These are phyloP conservation scores for Oxyruncus cristatus DNA, from an alignment of 2,113 vertebrate species.

Conservation along the genomic window DNA sequence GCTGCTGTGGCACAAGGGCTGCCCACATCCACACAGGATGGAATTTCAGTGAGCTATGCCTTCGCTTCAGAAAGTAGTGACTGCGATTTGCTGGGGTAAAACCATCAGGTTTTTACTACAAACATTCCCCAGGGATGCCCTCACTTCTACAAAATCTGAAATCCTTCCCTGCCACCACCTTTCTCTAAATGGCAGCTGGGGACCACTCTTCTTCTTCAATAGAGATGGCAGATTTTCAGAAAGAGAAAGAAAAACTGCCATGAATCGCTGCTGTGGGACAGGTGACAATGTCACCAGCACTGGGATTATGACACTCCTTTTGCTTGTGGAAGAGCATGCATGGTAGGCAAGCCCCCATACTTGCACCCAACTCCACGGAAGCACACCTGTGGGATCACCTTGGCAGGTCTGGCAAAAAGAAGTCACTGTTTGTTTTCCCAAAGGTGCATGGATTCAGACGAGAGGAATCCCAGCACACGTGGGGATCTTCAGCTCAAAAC, in stretches of 20 bases:
- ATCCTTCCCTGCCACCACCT: not conserved
- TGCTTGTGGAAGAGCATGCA: accelerated
- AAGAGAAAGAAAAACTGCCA: not conserved
- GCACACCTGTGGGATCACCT: not conserved
- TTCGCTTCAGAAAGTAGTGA: not conserved
- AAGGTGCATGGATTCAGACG: not conserved
- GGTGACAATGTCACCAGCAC: not conserved
- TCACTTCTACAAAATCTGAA: not conserved
- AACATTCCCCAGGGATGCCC: not conserved
- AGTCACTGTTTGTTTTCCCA: not conserved
- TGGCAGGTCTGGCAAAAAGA: not conserved
- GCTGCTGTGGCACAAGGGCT: not conserved
- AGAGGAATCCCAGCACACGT: accelerated
- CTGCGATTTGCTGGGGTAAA: not conserved
- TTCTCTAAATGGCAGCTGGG: not conserved
- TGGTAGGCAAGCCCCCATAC: accelerated
- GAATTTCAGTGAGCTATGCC: not conserved
- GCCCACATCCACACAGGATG: not conserved
- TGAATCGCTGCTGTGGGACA: not conserved
- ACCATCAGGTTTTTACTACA: not conserved
- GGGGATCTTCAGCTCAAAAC: not conserved
- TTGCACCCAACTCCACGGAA: not conserved
- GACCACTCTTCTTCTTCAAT: not conserved
- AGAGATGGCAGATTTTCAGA: not conserved
- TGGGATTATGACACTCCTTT: not conserved